A percentile compares a stretch with the other conserved stretches of the same genome.
These are phyloP conservation scores for Hippopotamus amphibius DNA, from an alignment of 2,113 vertebrate genomes.

Conservation along the genomic window DNA sequence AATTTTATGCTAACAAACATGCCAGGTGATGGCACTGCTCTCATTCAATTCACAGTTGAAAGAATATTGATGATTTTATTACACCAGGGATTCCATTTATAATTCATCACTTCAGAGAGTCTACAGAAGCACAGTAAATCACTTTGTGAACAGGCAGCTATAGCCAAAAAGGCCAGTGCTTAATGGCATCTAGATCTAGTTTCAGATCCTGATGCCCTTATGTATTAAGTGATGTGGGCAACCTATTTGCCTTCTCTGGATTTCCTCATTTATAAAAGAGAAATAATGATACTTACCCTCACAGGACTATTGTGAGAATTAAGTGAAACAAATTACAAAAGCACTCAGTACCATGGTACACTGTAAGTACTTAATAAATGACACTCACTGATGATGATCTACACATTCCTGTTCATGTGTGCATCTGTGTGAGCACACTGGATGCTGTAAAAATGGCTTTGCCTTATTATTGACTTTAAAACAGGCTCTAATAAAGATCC, in stretches of 20 bases:
- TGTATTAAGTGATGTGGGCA: background rate
- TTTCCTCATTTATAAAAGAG: slow-evolving; percentile 33
- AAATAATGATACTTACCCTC: background rate
- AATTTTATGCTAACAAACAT: background rate
- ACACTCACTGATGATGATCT: background rate
- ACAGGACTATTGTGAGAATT: background rate
- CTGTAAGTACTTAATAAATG: background rate
- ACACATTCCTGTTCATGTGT: too few relatives aligned
- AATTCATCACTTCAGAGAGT: background rate
- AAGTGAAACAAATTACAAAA: background rate
- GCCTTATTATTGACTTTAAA: background rate
- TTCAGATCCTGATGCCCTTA: background rate
- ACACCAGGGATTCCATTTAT: background rate
- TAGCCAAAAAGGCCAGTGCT: background rate
- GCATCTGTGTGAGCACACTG: background rate
- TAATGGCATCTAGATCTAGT: background rate
- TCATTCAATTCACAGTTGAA: background rate
- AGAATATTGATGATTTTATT: background rate
- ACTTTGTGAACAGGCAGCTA: background rate
- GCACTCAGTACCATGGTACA: background rate
- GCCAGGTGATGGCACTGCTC: background rate
- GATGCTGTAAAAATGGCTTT: background rate
- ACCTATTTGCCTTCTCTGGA: background rate
- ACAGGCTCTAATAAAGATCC: background rate
- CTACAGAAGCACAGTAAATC: background rate